Conservation (phyloP, 30 jellyfish, hydroid and myxozoan genomes). For the Calvadosia cruxmelitensis region DNA sequence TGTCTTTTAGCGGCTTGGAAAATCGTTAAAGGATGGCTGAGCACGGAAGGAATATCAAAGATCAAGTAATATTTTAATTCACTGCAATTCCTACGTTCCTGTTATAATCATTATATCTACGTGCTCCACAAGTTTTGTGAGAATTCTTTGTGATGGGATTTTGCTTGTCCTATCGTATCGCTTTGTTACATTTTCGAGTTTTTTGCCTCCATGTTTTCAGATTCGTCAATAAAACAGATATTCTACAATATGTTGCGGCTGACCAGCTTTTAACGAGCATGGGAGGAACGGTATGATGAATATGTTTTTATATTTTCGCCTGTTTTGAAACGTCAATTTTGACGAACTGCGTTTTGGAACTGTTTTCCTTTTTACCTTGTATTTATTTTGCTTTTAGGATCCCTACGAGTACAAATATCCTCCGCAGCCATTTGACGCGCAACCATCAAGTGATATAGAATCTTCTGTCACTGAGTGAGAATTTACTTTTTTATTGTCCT, state of each 20-base stretch:
- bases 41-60: conserved; percentile 86
- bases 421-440: conserved; percentile 30
- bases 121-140: not conserved
- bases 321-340: not conserved
- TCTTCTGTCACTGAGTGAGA: not conserved
- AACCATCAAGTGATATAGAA: conserved; percentile 10
- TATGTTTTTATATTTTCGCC: conserved; percentile 2
- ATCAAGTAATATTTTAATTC: conserved; percentile 34
- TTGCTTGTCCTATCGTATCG: not conserved
- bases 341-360: not conserved
- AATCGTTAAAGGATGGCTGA: conserved; percentile 84
- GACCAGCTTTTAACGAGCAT: conserved; percentile 57
- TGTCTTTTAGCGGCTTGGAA: conserved; percentile 86
- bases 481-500: too few species aligned
- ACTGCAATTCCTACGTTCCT: not conserved
- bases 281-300: conserved; percentile 90
- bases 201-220: conserved; percentile 6
- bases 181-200: not conserved
- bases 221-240: conserved; percentile 61
- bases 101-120: not conserved
- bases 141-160: not conserved
- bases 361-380: not conserved
- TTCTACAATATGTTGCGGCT: conserved; percentile 47
- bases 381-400: conserved; percentile 25
- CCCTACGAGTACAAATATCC: conserved; percentile 69